Base-by-base conservation (phyloP, 2,113 vertebrate genomes). In the Struthio camelus region DNA sequence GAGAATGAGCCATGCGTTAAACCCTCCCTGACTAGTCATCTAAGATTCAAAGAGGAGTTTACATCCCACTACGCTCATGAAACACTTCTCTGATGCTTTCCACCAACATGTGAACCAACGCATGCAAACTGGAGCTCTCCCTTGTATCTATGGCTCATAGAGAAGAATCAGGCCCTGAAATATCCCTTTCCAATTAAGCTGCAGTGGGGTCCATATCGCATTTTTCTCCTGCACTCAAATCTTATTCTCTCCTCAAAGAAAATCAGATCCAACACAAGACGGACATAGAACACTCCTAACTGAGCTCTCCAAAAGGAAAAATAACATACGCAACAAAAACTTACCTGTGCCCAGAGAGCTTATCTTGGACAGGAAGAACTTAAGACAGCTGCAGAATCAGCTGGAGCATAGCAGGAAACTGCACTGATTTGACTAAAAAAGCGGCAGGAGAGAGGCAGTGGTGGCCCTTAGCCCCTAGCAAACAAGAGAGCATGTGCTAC, bases 281-380 rank as follows among this genome's bases (percentile, higher is more conserved):
- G 15, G 36, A 87, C 48, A 61, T 56, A 70, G 67, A 94, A 81
- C 77, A 51, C 53, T 86, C 76, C 69, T 69, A 93, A 36, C n/a
- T 16, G 77, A 93, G 51, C 38, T 85, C 53, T 91, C 9, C 13
- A 93, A 82, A 61, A 82, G 77, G 87, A 90, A 80, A 53, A 89
- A 87, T 54, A 93, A 67, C 69, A 81, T 80, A 64, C 90, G 69
- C 59, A 50, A 84, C 70, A 89, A 85, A 81, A 80, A 66, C 93
- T 81, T 95, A 89, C 91, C 91, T 93, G 2, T 69, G 86, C 86
- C 80, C 80, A 87, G 72, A 76, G 64, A 73, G 27, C n/a, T 92
- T 89, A 95, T 65, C 42, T 44, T 91, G 89, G 34, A 80, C 44
- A 85, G 94, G 38, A 77, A 92, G 46, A 90, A 87, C 48, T 84